Base-by-base conservation (phyloP, 2,113 vertebrate species). In the Lagopus leucura region DNA sequence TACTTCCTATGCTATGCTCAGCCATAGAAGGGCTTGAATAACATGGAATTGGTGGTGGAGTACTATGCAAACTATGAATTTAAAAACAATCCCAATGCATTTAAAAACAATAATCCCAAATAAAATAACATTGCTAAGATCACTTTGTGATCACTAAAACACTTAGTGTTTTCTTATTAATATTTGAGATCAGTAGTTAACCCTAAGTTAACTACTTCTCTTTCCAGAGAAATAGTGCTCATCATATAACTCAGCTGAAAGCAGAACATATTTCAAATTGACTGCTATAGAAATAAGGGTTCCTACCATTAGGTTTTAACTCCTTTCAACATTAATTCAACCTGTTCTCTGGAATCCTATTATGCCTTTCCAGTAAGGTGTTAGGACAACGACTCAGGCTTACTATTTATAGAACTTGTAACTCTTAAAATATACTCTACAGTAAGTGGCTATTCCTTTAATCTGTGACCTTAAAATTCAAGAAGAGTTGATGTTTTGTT, bases 401-500 rank as follows among this genome's bases (percentile, higher is more conserved):
- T 89, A 40, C 89, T 97, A 96, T 97, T 94, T 96, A 74, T 86
- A 88, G 95, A 94, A 57, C 16, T 82, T 65, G 67, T 47, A 58
- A 79, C 61, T 76, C 83, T 91, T 90, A 95, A 96, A 96, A 92
- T 93, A 90, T 48, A 78, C 76, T 54, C 50, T 54, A 14, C 58
- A 96, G 82, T 94, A 96, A 94, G 80, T 90, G 52, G 89, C 88
- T 97, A 13, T 81, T 90, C 82, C 65, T 83, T 91, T 96, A 97
- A 94, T 96, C 93, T 92, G 86, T 96, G 95, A 86, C 93, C 90
- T 96, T 94, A 96, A 94, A 95, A 94, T 93, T 91, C 90, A 79
- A 13, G 36, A 69, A 81, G 86, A 88, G 77, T 93, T 79, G 36
- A 28, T 73, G 48, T 91, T 94, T 90, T 88, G 38, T 78, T 80